Evolutionary conservation across 1,140 invertebrate genomes (phyloP).

Genomic region (Oncopodura yosiiana): DNA sequence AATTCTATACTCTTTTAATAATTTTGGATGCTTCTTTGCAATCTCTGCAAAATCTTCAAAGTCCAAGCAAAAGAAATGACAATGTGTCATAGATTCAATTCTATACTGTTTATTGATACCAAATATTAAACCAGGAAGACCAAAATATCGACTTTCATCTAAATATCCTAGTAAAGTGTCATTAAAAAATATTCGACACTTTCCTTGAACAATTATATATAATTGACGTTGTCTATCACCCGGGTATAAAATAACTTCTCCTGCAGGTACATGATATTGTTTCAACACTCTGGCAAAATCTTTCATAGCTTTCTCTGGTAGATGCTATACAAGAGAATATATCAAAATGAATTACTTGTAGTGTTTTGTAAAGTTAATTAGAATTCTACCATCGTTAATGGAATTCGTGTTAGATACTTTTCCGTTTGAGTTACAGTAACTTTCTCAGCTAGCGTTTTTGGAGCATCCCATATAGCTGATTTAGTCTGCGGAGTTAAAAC

Average conservation of each 20-base stretch:
- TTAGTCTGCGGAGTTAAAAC: conserved; percentile 22
- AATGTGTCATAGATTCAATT: conserved; percentile 22
- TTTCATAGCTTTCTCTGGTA: not conserved
- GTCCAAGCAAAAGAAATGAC: conserved; percentile 27
- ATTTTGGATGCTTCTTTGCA: not conserved
- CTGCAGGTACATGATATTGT: conserved; percentile 29
- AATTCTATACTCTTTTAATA: conserved; percentile 17
- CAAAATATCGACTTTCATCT: conserved; percentile 26
- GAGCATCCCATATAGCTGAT: conserved; percentile 29
- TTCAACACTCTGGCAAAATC: conserved; percentile 15
- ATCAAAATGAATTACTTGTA: not conserved
- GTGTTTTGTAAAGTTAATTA: not conserved
- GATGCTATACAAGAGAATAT: not conserved
- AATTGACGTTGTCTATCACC: conserved; percentile 21
- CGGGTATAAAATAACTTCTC: conserved; percentile 25
- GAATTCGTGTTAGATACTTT: conserved; percentile 17
- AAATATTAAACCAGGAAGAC: conserved; percentile 18
- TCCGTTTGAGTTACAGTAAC: conserved; percentile 11
- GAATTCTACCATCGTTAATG: too few species aligned
- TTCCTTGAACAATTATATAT: conserved; percentile 30
- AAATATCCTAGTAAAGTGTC: conserved; percentile 3
- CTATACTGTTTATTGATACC: conserved; percentile 17
- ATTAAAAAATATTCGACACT: not conserved
- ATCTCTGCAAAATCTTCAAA: conserved; percentile 20
- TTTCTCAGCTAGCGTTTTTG: conserved; percentile 9